Conservation (phyloP, 2,888 invertebrate species). For the Synergus gifuensis region DNA sequence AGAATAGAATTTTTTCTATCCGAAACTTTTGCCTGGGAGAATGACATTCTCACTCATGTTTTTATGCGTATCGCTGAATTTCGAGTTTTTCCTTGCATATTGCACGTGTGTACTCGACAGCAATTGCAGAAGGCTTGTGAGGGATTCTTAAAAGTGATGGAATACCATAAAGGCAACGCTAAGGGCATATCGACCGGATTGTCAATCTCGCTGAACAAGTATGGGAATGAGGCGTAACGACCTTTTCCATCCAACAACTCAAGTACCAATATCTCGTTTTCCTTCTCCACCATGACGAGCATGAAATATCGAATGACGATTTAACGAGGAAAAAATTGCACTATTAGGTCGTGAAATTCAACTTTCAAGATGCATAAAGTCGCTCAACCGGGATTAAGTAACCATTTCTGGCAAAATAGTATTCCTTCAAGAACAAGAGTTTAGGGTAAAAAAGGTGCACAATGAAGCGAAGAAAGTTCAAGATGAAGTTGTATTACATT, state of each 20-base stretch:
- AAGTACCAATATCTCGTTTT: conserved; percentile 34
- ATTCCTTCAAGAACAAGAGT: not conserved
- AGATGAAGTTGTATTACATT: not conserved
- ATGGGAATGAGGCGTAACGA: conserved; percentile 21
- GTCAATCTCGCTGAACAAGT: conserved; percentile 23
- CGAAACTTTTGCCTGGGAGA: conserved; percentile 31
- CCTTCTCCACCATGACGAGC: not conserved
- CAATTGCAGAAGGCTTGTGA: conserved; percentile 54
- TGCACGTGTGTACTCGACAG: conserved; percentile 47
- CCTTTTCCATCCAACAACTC: conserved; percentile 26
- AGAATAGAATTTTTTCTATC: no score
- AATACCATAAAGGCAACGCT: conserved; percentile 56
- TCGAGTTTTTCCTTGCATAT: not conserved
- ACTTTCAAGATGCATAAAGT: conserved; percentile 8
- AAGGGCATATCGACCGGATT: conserved; percentile 24
- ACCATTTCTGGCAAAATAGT: not conserved
- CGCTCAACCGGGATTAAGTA: not conserved
- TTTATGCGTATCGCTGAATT: conserved; percentile 15
- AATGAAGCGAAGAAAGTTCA: not conserved
- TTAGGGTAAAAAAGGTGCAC: not conserved
- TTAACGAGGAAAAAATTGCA: conserved; percentile 37
- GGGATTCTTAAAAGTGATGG: conserved; percentile 68
- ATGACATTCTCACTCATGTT: conserved; percentile 49
- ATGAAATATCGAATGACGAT: conserved; percentile 36
- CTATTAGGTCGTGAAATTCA: conserved; percentile 25